phyloP scores from a whole-genome alignment of 1,140 invertebrate species.

The Drosophila dunni region DNA sequence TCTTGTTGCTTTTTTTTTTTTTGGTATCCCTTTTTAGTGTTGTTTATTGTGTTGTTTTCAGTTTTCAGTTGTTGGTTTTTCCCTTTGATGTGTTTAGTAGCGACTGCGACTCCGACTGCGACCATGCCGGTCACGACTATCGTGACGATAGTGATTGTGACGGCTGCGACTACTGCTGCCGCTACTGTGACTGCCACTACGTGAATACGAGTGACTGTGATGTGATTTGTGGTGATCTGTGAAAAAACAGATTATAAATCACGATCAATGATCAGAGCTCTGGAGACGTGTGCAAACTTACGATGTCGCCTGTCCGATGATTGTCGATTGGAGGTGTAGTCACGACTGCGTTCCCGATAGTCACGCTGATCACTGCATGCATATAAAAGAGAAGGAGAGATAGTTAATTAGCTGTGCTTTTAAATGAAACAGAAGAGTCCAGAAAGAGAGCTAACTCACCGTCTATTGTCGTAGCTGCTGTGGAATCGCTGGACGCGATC shows the following conservation, averaged over 20 bases:
- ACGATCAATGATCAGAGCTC: no score
- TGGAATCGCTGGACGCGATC: conserved; percentile 86
- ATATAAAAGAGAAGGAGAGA: conserved; percentile 13
- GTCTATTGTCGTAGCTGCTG: conserved; percentile 83
- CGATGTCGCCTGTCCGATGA: conserved; percentile 75
- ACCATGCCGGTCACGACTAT: conserved; percentile 70
- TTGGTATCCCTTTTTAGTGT: conserved; percentile 8
- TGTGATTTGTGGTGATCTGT: conserved; percentile 80
- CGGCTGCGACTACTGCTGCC: conserved; percentile 62
- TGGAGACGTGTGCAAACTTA: conserved; percentile 63
- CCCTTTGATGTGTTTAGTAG: conserved; percentile 63
- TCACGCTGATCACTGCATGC: conserved; percentile 68
- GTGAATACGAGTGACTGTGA: conserved; percentile 78
- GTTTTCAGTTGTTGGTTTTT: background rate
- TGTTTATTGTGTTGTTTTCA: conserved; percentile 7
- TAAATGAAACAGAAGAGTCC: background rate
- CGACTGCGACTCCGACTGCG: conserved; percentile 72
- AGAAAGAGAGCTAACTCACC: conserved; percentile 42
- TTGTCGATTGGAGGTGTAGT: conserved; percentile 69
- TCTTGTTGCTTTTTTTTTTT: conserved; percentile 1
- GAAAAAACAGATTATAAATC: background rate
- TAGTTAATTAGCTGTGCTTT: background rate
- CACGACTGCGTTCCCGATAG: conserved; percentile 72
- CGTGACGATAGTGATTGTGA: conserved; percentile 69
- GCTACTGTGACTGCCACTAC: conserved; percentile 56